phyloP scores from a whole-genome alignment of 1,140 invertebrate species.

The Eufriesea mexicana region DNA sequence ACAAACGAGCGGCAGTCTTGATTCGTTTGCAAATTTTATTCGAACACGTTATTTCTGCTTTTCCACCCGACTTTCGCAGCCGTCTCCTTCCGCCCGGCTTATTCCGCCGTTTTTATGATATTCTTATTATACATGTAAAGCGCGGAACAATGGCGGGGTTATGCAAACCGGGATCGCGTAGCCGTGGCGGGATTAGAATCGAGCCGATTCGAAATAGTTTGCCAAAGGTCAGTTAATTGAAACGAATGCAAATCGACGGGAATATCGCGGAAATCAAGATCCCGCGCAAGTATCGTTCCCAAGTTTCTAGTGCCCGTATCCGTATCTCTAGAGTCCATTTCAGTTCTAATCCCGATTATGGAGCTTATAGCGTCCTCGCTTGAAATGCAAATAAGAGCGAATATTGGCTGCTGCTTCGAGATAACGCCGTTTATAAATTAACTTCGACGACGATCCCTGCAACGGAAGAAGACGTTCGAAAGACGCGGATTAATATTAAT shows the following conservation, averaged over 20 bases:
- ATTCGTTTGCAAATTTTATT: constrained; percentile 32
- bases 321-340: not conserved
- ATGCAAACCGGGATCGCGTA: constrained; percentile 42
- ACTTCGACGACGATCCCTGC: not conserved
- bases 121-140: constrained; percentile 44
- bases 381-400: not conserved
- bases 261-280: not conserved
- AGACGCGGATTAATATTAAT: no score
- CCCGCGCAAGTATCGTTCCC: not conserved
- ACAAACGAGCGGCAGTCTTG: constrained; percentile 6
- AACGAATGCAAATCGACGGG: constrained; percentile 53
- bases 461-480: no score
- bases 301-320: not conserved
- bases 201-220: constrained; percentile 48
- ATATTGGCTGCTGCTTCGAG: not conserved
- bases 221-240: constrained; percentile 50
- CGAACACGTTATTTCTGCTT: constrained; percentile 16
- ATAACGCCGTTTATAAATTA: not conserved
- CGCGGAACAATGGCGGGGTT: constrained; percentile 31
- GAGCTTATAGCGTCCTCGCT: not conserved
- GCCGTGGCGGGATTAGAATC: constrained; percentile 37
- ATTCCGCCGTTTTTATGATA: constrained; percentile 20
- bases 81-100: not conserved
- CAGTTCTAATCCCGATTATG: not conserved
- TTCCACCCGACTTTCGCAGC: not conserved